A percentile compares a stretch with the other conserved stretches of the same genome.
Evolutionary conservation across 2,797 vertebrate species (phyloP).

Genomic region (Notamacropus eugenii): DNA sequence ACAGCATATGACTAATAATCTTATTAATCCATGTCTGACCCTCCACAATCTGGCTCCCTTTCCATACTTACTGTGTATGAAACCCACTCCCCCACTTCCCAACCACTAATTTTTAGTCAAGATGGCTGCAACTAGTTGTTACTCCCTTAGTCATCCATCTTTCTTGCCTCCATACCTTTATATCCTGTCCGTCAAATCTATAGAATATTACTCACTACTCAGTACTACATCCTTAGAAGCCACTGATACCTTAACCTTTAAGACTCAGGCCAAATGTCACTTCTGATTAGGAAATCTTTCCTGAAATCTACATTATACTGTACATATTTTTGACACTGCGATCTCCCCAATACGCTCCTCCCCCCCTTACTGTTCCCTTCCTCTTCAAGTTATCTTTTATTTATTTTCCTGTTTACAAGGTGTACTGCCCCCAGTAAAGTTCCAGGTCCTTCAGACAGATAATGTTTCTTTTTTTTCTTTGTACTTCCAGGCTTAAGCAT

Average conservation of each 20-base stretch:
- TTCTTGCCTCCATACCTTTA: neutral
- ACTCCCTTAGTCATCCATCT: neutral
- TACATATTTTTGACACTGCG: neutral
- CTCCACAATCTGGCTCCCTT: neutral
- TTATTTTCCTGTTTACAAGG: neutral
- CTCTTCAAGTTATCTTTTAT: neutral
- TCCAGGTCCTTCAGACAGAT: neutral
- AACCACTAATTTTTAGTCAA: neutral
- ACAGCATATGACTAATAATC: neutral
- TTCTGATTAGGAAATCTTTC: neutral
- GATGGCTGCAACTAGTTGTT: neutral
- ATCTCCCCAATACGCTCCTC: neutral
- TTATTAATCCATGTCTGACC: neutral
- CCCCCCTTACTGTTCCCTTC: neutral
- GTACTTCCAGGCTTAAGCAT: neutral
- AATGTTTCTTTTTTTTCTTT: neutral
- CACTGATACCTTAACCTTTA: neutral
- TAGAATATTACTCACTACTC: neutral
- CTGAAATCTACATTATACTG: neutral
- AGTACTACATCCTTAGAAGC: neutral
- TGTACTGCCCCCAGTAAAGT: neutral
- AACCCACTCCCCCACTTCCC: too few relatives aligned
- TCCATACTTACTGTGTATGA: neutral
- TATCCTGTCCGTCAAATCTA: neutral
- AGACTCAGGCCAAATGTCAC: neutral